Percentiles rank a stretch among this genome's conserved stretches.
These are phyloP conservation scores for Drosophila pseudotalamancana DNA, from an alignment of 2,888 invertebrate species.

Conservation along the genomic window DNA sequence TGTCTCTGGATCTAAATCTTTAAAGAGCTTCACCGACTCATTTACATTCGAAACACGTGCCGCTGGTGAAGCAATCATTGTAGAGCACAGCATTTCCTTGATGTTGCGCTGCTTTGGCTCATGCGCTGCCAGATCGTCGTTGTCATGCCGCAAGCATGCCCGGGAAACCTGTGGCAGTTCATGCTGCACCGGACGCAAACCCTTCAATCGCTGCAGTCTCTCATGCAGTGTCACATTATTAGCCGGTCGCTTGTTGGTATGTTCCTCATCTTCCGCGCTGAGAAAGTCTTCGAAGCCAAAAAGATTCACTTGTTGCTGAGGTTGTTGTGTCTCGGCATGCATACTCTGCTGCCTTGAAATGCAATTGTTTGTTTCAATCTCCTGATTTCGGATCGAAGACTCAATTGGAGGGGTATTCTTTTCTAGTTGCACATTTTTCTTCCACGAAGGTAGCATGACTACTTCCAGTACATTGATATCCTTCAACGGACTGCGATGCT, in stretches of 20 bases:
- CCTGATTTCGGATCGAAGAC: slow-evolving; percentile 2
- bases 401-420: slow-evolving; percentile 20
- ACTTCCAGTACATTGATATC: slow-evolving; percentile 81
- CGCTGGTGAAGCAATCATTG: slow-evolving; percentile 59
- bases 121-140: slow-evolving; percentile 39
- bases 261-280: slow-evolving; percentile 28
- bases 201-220: slow-evolving; percentile 65
- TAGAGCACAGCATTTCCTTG: slow-evolving; percentile 80
- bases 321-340: background rate
- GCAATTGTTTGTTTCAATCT: slow-evolving; percentile 4
- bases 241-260: background rate
- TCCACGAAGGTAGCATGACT: slow-evolving; percentile 73
- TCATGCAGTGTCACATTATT: slow-evolving; percentile 57
- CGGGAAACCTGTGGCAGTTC: slow-evolving; percentile 43
- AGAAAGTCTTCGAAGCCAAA: slow-evolving; percentile 81
- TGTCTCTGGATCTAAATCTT: slow-evolving; percentile 73
- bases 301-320: slow-evolving; percentile 33
- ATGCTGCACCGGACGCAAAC: slow-evolving; percentile 56
- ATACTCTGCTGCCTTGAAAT: background rate
- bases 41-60: slow-evolving; percentile 1
- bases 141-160: slow-evolving; percentile 36
- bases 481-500: slow-evolving; percentile 77
- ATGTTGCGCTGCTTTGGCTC: slow-evolving; percentile 63
- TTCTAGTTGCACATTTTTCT: slow-evolving; percentile 40
- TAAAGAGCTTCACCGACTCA: slow-evolving; percentile 65